Evolutionary conservation across 2,888 invertebrate species (phyloP).

Genomic region (Andrena fulva): DNA sequence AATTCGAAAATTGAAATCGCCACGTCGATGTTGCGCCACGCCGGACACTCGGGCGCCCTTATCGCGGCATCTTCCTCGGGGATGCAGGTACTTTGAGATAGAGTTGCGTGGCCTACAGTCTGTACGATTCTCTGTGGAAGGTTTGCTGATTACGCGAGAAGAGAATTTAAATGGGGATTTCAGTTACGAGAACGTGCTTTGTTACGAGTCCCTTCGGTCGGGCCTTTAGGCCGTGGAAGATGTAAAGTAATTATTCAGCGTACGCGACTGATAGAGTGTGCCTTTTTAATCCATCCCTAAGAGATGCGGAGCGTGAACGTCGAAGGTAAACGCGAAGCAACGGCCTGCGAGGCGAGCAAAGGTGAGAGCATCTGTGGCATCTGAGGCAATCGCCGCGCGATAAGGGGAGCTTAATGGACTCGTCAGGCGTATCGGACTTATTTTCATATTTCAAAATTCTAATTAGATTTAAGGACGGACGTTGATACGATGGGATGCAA

Average conservation of each 20-base stretch:
- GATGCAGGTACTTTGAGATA: not conserved
- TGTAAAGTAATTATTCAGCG: too few species aligned
- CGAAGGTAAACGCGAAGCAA: not conserved
- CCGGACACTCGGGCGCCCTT: not conserved
- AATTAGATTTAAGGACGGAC: not conserved
- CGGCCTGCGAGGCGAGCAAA: not conserved
- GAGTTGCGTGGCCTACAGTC: not conserved
- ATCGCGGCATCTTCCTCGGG: not conserved
- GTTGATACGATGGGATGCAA: not conserved
- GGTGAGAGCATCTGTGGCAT: not conserved
- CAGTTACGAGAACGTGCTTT: too few species aligned
- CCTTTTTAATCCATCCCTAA: not conserved
- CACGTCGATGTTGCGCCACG: not conserved
- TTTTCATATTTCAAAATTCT: slow-evolving; percentile 29
- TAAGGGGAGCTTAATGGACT: not conserved
- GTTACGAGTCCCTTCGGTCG: too few species aligned
- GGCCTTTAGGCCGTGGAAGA: too few species aligned
- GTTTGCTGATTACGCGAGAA: too few species aligned
- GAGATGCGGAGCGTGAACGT: not conserved
- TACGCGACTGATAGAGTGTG: not conserved
- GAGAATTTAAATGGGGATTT: too few species aligned
- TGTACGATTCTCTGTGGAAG: not conserved
- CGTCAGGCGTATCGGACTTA: slow-evolving; percentile 19
- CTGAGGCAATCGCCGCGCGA: not conserved
- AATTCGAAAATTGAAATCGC: slow-evolving; percentile 45